phyloP scores from a whole-genome alignment of 2,113 vertebrate genomes.

The Guaruba guarouba region DNA sequence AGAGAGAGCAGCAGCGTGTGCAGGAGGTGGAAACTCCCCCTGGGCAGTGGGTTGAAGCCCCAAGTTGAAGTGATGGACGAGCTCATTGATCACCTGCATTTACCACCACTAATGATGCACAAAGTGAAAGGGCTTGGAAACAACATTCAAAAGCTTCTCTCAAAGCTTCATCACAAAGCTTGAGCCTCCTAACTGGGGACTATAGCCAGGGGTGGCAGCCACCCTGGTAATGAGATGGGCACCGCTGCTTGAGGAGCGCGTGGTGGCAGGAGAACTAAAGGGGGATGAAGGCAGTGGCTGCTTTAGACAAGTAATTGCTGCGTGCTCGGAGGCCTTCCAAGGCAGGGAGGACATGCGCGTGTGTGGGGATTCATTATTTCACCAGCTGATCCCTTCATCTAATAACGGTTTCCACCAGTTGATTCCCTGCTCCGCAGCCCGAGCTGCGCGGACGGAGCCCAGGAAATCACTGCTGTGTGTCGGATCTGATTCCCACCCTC shows the following conservation, averaged over 20 bases:
- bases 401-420: background rate
- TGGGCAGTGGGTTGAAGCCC: rapidly evolving
- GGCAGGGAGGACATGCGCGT: rapidly evolving
- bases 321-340: background rate
- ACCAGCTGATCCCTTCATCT: background rate
- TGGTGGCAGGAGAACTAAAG: background rate
- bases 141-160: background rate
- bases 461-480: background rate
- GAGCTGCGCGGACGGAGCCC: background rate
- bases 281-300: background rate
- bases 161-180: background rate
- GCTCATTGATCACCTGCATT: slow-evolving; percentile 16
- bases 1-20: background rate
- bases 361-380: background rate
- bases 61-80: background rate
- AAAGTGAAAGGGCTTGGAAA: background rate
- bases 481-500: slow-evolving; percentile 23
- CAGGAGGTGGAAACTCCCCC: background rate
- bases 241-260: rapidly evolving
- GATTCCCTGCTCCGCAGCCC: background rate
- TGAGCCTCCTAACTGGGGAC: background rate
- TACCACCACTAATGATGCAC: background rate
- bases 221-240: background rate
- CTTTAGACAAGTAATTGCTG: background rate
- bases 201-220: background rate